Evolutionary conservation across 2,888 invertebrate species (phyloP), one percentile per base, ranked within the genome.

Genomic region (Copidosoma aretas): DNA sequence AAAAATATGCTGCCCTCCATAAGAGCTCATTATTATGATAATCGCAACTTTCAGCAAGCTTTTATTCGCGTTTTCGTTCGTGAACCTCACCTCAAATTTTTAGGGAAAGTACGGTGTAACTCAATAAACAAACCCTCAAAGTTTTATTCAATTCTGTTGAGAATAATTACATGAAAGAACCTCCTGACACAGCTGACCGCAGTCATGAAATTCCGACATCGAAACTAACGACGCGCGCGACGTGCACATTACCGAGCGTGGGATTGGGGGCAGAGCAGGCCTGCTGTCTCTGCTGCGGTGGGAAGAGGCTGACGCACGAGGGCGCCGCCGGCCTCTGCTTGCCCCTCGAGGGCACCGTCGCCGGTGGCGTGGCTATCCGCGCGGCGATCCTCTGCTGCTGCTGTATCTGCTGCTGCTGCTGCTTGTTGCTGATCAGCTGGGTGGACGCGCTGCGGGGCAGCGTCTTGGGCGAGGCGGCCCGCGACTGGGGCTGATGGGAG

Each of bases 381-480:
- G 71, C 60, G 0, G 69, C 74, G 15, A 53, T 25, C 10, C 68
- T 64, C 1, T 74, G 67, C 24, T 75, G 75, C n/a, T 56, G 59
- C 22, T 15, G n/a, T 10, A 8, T 17, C n/a, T n/a, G n/a, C 51
- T n/a, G 17, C n/a, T 19, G 21, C 25, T 24, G 25, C 25, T 54
- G 54, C 25, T 22, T 19, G 52, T n/a, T 67, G 10, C 80, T 77
- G 68, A 87, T 75, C 81, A 85, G 77, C 84, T 84, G 80, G 56
- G 87, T 84, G 83, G 87, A 83, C 80, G 87, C 74, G 39, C 83
- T 81, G 59, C 84, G 77, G 54, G 84, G 80, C 32, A 83, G 74
- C 0, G 81, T 81, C 65, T 81, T 81, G 17, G 81, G 81, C 24
- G 82, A 80, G 39, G 19, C 14, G 12, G 14, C 41, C 10, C 81